phyloP scores from a whole-genome alignment of 2,888 invertebrate genomes.

The Hofmannophila pseudospretella region DNA sequence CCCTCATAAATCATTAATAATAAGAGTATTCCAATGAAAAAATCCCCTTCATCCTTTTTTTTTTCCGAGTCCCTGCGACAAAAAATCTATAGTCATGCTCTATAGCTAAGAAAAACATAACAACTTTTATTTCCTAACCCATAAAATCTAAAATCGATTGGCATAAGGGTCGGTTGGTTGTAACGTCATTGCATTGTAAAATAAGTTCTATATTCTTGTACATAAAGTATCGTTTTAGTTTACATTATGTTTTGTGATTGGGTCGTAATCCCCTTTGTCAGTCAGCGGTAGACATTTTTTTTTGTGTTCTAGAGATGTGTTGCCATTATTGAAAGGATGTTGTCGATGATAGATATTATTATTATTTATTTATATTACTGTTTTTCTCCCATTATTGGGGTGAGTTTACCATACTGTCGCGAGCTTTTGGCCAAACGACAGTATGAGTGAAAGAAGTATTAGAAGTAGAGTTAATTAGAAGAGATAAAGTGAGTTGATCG shows the following conservation, averaged over 20 bases:
- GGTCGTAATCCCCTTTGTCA: slow-evolving; percentile 24
- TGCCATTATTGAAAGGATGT: slow-evolving; percentile 21
- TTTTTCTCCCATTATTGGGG: too few species aligned
- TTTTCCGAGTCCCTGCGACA: background rate
- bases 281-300: slow-evolving; percentile 55
- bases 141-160: background rate
- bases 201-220: slow-evolving; percentile 3
- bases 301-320: slow-evolving; percentile 40
- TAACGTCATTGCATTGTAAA: slow-evolving; percentile 3
- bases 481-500: too few species aligned
- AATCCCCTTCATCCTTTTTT: background rate
- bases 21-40: background rate
- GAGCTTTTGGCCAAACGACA: too few species aligned
- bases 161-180: background rate
- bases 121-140: background rate
- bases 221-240: slow-evolving; percentile 4
- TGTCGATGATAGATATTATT: slow-evolving; percentile 31
- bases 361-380: too few species aligned
- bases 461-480: too few species aligned
- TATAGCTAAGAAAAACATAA: too few species aligned
- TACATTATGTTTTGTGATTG: slow-evolving; percentile 9
- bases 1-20: slow-evolving; percentile 28
- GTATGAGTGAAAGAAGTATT: too few species aligned
- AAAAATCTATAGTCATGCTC: background rate
- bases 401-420: too few species aligned